A percentile compares a stretch with the other conserved stretches of the same genome.
Evolutionary conservation across 2,113 vertebrate species (phyloP).

Genomic region (Ageneiosus marmoratus): DNA sequence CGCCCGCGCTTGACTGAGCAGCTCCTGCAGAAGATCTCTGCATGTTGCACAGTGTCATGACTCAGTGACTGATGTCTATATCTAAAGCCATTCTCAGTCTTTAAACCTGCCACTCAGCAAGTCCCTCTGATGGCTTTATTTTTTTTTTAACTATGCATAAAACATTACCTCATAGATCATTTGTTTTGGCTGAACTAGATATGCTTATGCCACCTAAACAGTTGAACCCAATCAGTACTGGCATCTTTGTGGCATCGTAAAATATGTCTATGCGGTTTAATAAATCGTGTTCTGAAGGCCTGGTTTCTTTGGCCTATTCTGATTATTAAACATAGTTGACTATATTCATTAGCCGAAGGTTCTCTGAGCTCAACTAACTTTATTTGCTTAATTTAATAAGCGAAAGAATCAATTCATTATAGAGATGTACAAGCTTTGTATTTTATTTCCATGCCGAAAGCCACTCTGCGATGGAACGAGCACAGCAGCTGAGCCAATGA

Average conservation of each 20-base stretch:
- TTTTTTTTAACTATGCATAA: constrained; percentile 33
- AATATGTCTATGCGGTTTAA: background rate
- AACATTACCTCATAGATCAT: constrained; percentile 16
- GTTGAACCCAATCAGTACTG: background rate
- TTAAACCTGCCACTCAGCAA: constrained; percentile 44
- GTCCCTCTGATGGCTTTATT: constrained; percentile 31
- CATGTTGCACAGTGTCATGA: constrained; percentile 40
- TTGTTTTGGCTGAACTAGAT: constrained; percentile 24
- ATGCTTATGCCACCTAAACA: constrained; percentile 21
- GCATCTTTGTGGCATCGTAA: background rate
- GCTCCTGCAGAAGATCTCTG: constrained; percentile 32
- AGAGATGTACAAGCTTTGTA: constrained; percentile 28
- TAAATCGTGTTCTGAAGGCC: background rate
- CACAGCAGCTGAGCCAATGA: constrained; percentile 39
- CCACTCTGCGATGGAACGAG: constrained; percentile 23
- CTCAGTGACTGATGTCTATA: constrained; percentile 50
- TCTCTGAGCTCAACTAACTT: constrained; percentile 40
- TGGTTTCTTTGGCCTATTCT: background rate
- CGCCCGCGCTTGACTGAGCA: constrained; percentile 26
- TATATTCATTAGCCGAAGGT: constrained; percentile 43
- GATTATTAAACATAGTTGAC: constrained; percentile 42
- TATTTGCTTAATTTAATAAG: constrained; percentile 50
- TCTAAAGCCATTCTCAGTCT: constrained; percentile 34
- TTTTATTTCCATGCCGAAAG: constrained; percentile 34
- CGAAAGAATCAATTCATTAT: constrained; percentile 40